Conservation (phyloP, 2,888 invertebrate species). For the Epirrhoe tristata region DNA sequence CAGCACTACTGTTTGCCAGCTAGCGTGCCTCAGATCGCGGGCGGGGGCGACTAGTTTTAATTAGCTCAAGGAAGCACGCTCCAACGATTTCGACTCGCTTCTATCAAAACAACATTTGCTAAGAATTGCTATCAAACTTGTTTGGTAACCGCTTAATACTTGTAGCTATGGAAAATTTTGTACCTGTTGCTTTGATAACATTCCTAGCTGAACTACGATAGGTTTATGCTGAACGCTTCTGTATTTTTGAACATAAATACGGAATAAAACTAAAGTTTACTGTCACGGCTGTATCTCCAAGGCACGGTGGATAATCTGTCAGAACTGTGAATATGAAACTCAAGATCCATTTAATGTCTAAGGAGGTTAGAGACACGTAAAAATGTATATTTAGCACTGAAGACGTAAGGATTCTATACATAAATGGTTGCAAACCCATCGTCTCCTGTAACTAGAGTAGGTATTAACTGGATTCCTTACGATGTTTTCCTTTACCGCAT, state of each 20-base stretch:
- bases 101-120: conserved; percentile 49
- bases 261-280: no score
- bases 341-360: no score
- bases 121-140: conserved; percentile 42
- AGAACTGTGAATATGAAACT: no score
- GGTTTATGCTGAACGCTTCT: conserved; percentile 8
- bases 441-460: no score
- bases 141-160: conserved; percentile 35
- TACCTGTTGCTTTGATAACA: conserved; percentile 25
- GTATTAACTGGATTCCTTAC: no score
- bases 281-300: no score
- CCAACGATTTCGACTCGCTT: conserved; percentile 62
- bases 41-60: conserved; percentile 63
- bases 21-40: conserved; percentile 17
- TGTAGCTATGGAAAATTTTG: conserved; percentile 35
- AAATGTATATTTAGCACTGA: no score
- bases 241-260: neutral
- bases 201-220: conserved; percentile 20
- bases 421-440: no score
- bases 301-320: no score
- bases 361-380: no score
- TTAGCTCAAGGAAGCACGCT: conserved; percentile 77
- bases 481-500: no score
- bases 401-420: no score
- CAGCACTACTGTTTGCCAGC: neutral